Evolutionary conservation across 2,888 invertebrate species (phyloP), one percentile per base, ranked within the genome.

Genomic region (Hypomecis atomaria): DNA sequence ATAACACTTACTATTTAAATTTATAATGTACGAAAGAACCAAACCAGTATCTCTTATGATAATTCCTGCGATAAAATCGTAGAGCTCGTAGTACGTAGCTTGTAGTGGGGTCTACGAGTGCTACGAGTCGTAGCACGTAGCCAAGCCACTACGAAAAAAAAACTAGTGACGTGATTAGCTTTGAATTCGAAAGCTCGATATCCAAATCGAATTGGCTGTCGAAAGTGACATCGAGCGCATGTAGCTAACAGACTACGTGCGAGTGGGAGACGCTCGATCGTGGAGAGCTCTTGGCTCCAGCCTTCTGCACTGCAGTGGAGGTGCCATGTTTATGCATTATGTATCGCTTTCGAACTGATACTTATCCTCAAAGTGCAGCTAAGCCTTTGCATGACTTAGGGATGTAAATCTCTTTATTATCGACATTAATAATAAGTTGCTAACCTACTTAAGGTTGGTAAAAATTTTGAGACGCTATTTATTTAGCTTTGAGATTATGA

Each of bases 261-360:
- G 65, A 69, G 76, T 75, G 75, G 77, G 78, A 77, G 78, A 78
- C 76, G 74, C 82, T 86, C 78, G 75, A 78, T 74, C 71, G 78
- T 79, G 79, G 77, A 85, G 84, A 76, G 83, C 78, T 76, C 84
- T 86, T 69, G 63, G 65, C 73, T 71, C 44, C 60, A 57, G 72
- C 70, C 76, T 74, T 75, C 78, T 75, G 73, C 81, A 77, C 76
- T 78, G 79, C 71, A 65, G 67, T 60, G 62, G 62, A 79, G 78
- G 77, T 77, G 78, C 74, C 74, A 81, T 83, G 82, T 82, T 82
- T 81, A 85, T 87, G 84, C 86, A 87, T 86, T 82, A 82, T 78
- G 79, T 78, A 78, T 76, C 73, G 67, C 72, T 62, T 37, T 57
- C 62, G 71, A 75, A 73, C 76, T 77, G 76, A 78, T 78, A 75